phyloP scores from a whole-genome alignment of 2,113 vertebrate species.

The Callipepla californica region DNA sequence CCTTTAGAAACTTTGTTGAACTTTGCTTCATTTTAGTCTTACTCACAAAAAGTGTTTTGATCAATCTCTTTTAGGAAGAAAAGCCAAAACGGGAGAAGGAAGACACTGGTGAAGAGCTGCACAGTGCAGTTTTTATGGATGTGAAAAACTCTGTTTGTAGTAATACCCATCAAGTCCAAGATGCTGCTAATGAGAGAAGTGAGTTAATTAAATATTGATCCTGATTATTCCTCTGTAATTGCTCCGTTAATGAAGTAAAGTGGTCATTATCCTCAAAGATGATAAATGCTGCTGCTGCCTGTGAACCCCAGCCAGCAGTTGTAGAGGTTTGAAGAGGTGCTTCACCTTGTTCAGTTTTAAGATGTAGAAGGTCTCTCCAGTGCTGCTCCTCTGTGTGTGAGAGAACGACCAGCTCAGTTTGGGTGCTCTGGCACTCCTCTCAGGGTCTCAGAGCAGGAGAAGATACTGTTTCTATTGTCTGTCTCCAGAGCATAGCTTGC shows the following conservation, averaged over 20 bases:
- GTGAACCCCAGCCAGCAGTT: neutral
- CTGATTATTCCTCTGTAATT: neutral
- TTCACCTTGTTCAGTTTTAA: neutral
- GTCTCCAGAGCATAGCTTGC: neutral
- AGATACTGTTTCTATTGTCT: neutral
- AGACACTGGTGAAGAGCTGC: no score
- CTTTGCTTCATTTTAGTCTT: no score
- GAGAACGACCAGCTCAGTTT: neutral
- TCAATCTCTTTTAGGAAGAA: no score
- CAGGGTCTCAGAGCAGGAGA: neutral
- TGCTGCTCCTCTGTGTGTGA: neutral
- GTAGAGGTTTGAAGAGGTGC: neutral
- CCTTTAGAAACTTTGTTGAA: no score
- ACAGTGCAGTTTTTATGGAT: neutral
- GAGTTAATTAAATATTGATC: neutral
- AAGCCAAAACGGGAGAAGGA: no score
- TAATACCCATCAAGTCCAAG: neutral
- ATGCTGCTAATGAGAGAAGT: conserved; percentile 3
- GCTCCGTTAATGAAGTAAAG: neutral
- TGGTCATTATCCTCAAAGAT: neutral
- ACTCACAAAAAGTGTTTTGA: no score
- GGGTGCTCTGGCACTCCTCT: neutral
- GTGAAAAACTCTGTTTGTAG: neutral
- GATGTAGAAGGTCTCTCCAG: neutral
- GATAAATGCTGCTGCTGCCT: neutral